Evolutionary conservation across 2,113 vertebrate species (phyloP).

Genomic region (Chaetorhynchus papuensis): DNA sequence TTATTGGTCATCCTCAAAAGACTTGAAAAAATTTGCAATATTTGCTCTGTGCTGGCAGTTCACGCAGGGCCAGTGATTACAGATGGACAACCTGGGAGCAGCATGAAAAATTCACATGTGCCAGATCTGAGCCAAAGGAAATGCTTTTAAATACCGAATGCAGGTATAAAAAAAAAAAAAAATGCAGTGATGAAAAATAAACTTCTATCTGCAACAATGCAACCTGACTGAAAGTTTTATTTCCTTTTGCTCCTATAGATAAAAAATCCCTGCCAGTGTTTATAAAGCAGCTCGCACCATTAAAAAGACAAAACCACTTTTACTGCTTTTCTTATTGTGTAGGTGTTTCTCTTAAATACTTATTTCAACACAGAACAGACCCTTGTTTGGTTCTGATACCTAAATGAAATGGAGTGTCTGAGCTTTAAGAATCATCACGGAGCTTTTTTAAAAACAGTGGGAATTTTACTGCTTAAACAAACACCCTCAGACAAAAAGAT

Average conservation of each 20-base stretch:
- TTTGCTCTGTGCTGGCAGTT: not conserved
- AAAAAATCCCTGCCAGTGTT: not conserved
- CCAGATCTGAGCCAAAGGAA: conserved; percentile 18
- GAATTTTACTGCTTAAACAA: not conserved
- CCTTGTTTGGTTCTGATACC: not conserved
- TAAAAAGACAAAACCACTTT: not conserved
- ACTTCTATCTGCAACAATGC: not conserved
- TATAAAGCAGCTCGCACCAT: not conserved
- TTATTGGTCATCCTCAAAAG: not conserved
- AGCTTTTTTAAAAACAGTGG: not conserved
- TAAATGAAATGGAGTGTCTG: not conserved
- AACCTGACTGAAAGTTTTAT: not conserved
- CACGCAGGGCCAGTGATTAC: not conserved
- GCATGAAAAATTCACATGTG: not conserved
- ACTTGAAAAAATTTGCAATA: not conserved
- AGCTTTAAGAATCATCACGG: not conserved
- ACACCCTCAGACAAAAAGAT: not conserved
- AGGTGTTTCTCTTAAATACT: not conserved
- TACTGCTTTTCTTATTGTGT: not conserved
- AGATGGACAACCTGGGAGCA: conserved; percentile 37
- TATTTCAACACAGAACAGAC: not conserved
- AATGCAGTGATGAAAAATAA: not conserved
- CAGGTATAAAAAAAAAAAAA: not conserved
- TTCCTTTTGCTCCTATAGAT: not conserved
- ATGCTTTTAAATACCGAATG: not conserved